Conservation (phyloP, 2,888 invertebrate species). For the Auanema freiburgensis region DNA sequence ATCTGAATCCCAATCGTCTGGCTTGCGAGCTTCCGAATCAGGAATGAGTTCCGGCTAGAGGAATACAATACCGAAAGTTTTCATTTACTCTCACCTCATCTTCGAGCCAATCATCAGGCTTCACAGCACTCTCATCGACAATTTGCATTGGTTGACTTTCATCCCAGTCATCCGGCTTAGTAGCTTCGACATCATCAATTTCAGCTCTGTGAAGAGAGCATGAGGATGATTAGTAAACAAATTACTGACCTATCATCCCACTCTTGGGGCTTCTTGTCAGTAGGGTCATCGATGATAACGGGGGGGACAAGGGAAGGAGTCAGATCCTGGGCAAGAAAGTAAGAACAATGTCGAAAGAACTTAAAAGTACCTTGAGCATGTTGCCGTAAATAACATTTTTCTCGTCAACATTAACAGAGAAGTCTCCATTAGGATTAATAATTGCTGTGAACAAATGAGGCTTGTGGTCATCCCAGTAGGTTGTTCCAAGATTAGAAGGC, state of each 20-base stretch:
- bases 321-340: conserved; percentile 58
- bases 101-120: conserved; percentile 71
- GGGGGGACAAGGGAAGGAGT: conserved; percentile 89
- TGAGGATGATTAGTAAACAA: background rate
- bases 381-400: conserved; percentile 63
- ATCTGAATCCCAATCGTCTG: conserved; percentile 93
- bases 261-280: conserved; percentile 79
- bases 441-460: conserved; percentile 84
- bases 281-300: conserved; percentile 87
- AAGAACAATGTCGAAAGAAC: conserved; percentile 3
- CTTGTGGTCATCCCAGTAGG: conserved; percentile 80
- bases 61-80: too few species aligned
- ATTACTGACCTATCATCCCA: conserved; percentile 91
- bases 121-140: conserved; percentile 65
- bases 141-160: conserved; percentile 86
- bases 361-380: conserved; percentile 44
- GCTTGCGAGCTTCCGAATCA: conserved; percentile 83
- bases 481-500: conserved; percentile 73
- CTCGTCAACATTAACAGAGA: conserved; percentile 81
- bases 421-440: conserved; percentile 79
- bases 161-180: conserved; percentile 87
- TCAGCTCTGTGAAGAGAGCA: conserved; percentile 23
- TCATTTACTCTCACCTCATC: conserved; percentile 78
- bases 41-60: conserved; percentile 73
- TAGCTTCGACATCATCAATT: conserved; percentile 67